phyloP scores from a whole-genome alignment of 2,797 vertebrate species.

The Balearica regulorum region DNA sequence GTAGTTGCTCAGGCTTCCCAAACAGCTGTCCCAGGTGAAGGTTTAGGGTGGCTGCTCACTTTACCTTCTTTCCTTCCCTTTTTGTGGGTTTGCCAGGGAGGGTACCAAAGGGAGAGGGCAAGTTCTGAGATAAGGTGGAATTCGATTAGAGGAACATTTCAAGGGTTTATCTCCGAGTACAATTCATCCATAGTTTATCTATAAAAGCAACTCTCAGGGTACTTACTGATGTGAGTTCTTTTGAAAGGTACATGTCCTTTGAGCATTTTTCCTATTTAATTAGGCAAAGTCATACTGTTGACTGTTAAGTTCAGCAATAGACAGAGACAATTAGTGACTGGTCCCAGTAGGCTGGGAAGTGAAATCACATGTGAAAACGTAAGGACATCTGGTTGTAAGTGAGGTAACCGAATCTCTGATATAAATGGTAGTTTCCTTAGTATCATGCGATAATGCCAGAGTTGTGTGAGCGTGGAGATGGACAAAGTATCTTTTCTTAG shows the following conservation, averaged over 20 bases:
- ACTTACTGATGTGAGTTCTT: background rate
- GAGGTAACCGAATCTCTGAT: background rate
- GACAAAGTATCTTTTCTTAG: background rate
- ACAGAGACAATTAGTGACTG: background rate
- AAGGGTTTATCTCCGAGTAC: background rate
- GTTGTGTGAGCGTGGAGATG: background rate
- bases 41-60: background rate
- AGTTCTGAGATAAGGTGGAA: background rate
- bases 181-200: background rate
- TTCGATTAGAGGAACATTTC: background rate
- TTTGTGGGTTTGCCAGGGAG: background rate
- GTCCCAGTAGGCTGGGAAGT: background rate
- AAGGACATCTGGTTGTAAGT: background rate
- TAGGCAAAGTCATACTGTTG: background rate
- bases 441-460: background rate
- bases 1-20: background rate
- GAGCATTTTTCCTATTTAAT: background rate
- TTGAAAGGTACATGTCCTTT: background rate
- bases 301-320: background rate
- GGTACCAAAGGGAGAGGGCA: background rate
- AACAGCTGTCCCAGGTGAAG: background rate
- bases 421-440: background rate
- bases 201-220: background rate
- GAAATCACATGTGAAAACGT: background rate
- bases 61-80: background rate